phyloP scores from a whole-genome alignment of 1,140 invertebrate genomes.

The Laupala kohalensis region DNA sequence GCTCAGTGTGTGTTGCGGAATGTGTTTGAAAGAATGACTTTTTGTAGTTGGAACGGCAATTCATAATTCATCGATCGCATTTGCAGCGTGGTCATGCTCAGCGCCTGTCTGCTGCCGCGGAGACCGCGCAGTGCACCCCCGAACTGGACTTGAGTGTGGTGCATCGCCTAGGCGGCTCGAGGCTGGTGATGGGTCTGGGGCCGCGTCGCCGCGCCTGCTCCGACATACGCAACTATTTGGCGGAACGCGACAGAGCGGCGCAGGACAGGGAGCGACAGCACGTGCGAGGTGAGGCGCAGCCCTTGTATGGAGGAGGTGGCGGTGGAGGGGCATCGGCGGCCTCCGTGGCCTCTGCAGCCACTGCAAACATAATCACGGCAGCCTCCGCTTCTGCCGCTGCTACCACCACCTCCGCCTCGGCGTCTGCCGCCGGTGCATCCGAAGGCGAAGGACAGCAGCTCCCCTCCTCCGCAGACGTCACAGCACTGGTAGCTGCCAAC shows the following conservation, averaged over 20 bases:
- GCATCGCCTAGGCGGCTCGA: conserved; percentile 8
- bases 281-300: conserved; percentile 31
- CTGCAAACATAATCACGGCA: no score
- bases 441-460: no score
- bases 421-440: no score
- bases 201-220: conserved; percentile 20
- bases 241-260: conserved; percentile 20
- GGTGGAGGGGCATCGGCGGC: neutral
- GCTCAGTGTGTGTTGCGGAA: no score
- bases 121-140: neutral
- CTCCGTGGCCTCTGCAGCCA: no score
- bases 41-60: no score
- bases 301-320: conserved; percentile 17
- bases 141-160: neutral
- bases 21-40: no score
- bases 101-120: neutral
- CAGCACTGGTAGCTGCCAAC: no score
- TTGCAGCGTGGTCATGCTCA: neutral
- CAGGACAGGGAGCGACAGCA: conserved; percentile 28
- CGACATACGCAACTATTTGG: conserved; percentile 24
- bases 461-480: no score
- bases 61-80: no score
- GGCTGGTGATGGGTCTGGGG: conserved; percentile 15
- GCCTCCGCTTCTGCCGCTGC: no score
- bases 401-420: no score